Percentiles rank a stretch among this genome's conserved stretches.
Conservation (phyloP, 2,888 invertebrate genomes). For the Aporophyla nigra region DNA sequence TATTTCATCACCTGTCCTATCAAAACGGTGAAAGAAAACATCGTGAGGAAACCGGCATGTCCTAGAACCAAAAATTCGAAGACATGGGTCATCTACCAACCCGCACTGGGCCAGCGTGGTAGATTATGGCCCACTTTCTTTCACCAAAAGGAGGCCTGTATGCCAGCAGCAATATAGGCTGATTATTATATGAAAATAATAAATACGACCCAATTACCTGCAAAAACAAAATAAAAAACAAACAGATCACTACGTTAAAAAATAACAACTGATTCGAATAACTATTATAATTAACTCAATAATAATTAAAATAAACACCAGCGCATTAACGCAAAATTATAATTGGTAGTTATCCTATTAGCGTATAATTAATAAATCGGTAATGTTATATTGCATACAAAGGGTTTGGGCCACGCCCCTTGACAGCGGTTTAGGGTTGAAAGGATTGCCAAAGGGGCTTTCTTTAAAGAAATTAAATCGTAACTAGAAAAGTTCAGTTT, state of each 20-base stretch:
- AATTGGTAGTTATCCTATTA: constrained; percentile 56
- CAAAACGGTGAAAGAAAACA: too few relatives aligned
- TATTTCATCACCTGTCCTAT: too few relatives aligned
- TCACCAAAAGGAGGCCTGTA: too few relatives aligned
- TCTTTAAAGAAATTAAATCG: not conserved
- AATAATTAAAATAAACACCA: constrained; percentile 37
- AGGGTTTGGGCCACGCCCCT: constrained; percentile 20
- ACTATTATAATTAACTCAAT: constrained; percentile 17
- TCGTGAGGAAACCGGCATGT: too few relatives aligned
- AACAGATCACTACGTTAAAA: not conserved
- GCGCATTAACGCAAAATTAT: constrained; percentile 26
- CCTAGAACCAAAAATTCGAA: too few relatives aligned
- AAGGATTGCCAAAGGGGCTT: not conserved
- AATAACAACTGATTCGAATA: not conserved
- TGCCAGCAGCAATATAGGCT: too few relatives aligned
- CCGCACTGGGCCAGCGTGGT: too few relatives aligned
- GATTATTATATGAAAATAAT: too few relatives aligned
- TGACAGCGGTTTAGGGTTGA: constrained; percentile 17
- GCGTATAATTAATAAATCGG: constrained; percentile 65
- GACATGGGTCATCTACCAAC: too few relatives aligned
- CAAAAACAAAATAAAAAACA: not conserved
- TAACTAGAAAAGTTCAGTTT: not conserved
- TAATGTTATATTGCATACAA: constrained; percentile 48
- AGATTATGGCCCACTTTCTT: too few relatives aligned
- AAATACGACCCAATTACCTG: too few relatives aligned